Conservation (phyloP, 2,113 vertebrate genomes). For the Salvelinus namaycush region DNA sequence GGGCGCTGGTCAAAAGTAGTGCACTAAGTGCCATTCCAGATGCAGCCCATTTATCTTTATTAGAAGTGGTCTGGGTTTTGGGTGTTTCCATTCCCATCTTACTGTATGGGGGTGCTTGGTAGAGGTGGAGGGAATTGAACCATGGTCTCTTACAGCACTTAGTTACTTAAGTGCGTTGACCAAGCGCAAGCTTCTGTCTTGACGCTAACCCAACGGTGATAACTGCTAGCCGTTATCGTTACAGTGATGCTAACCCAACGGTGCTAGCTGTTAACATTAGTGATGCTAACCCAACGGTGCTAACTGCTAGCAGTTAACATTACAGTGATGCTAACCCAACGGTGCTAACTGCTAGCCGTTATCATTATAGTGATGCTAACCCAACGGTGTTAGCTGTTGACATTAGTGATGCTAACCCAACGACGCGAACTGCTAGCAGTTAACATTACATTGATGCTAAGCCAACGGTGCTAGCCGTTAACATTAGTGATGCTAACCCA, state of each 20-base stretch:
- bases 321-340: too few species aligned
- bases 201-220: slow-evolving; percentile 56
- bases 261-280: too few species aligned
- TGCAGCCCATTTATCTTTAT: neutral
- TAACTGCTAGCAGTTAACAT: neutral
- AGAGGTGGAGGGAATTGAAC: too few species aligned
- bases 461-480: too few species aligned
- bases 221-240: neutral
- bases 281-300: slow-evolving; percentile 54
- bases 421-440: slow-evolving; percentile 22
- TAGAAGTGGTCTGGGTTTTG: neutral
- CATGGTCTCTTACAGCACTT: neutral
- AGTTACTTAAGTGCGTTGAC: slow-evolving; percentile 21
- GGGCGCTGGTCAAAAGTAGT: too few species aligned
- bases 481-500: neutral
- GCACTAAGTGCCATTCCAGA: too few species aligned
- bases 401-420: too few species aligned
- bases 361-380: slow-evolving; percentile 23
- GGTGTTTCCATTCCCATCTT: neutral
- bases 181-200: slow-evolving; percentile 39
- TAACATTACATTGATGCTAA: too few species aligned
- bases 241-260: too few species aligned
- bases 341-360: too few species aligned
- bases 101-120: neutral
- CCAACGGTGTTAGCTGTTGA: slow-evolving; percentile 42